These are phyloP conservation scores for Ametastegia equiseti DNA, from an alignment of 2,888 invertebrate genomes.

Conservation along the genomic window DNA sequence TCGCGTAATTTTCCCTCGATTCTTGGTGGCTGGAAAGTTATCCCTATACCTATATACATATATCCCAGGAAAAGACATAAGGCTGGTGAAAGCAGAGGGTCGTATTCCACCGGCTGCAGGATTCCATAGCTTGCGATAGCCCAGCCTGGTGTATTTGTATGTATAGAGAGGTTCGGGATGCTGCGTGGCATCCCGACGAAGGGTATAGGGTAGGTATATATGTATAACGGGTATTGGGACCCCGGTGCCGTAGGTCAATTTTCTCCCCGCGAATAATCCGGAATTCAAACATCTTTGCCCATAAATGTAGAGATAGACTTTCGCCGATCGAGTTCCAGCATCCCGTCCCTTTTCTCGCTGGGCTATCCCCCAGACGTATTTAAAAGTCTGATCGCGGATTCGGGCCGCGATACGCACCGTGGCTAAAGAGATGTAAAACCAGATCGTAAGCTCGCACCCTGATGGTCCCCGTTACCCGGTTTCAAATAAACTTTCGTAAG, in stretches of 20 bases:
- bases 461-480: background rate
- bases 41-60: too few species aligned
- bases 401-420: background rate
- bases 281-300: conserved; percentile 38
- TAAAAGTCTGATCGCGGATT: conserved; percentile 39
- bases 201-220: background rate
- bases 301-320: conserved; percentile 37
- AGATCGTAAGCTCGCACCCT: conserved; percentile 2
- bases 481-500: background rate
- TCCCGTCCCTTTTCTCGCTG: background rate
- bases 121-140: background rate
- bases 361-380: conserved; percentile 7
- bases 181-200: conserved; percentile 6
- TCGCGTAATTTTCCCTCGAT: background rate
- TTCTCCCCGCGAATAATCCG: conserved; percentile 36
- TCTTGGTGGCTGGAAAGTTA: background rate
- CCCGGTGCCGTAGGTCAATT: conserved; percentile 25
- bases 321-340: conserved; percentile 3
- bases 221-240: conserved; percentile 24
- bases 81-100: conserved; percentile 50
- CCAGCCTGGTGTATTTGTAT: background rate
- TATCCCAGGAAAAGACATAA: conserved; percentile 52
- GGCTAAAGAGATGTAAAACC: conserved; percentile 44
- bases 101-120: background rate
- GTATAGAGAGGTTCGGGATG: conserved; percentile 1